Percentiles rank a stretch among this genome's conserved stretches.
Evolutionary conservation across 2,113 vertebrate species (phyloP).

Genomic region (Thryonomys swinderianus): DNA sequence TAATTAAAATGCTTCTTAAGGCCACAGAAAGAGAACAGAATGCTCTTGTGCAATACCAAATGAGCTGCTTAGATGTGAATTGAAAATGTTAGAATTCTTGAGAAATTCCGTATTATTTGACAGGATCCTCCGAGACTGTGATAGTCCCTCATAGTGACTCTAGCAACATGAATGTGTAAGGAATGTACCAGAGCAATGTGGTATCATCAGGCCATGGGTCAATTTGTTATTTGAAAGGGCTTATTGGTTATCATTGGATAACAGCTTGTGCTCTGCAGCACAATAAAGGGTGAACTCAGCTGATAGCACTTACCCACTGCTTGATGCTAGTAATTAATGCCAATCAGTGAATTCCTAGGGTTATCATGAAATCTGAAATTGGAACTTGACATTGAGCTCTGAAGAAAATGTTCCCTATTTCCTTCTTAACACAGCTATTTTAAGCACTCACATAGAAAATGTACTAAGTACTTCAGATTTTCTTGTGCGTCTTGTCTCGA

Average conservation of each 20-base stretch:
- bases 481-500: not conserved
- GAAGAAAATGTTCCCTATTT: constrained; percentile 6
- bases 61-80: not conserved
- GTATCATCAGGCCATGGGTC: not conserved
- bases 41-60: not conserved
- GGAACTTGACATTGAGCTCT: not conserved
- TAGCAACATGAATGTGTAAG: not conserved
- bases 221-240: constrained; percentile 16
- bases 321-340: not conserved
- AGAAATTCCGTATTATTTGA: not conserved
- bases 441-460: constrained; percentile 7
- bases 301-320: not conserved
- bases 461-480: not conserved
- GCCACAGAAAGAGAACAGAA: not conserved
- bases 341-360: not conserved
- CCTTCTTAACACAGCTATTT: not conserved
- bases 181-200: not conserved
- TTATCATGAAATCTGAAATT: constrained; percentile 40
- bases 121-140: not conserved
- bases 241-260: constrained; percentile 14
- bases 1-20: not conserved
- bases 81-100: not conserved
- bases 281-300: not conserved
- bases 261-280: not conserved
- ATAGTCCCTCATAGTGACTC: constrained; percentile 49